Evolutionary conservation across 2,797 vertebrate species (phyloP).

Genomic region (Pangasius sanitwongsei): DNA sequence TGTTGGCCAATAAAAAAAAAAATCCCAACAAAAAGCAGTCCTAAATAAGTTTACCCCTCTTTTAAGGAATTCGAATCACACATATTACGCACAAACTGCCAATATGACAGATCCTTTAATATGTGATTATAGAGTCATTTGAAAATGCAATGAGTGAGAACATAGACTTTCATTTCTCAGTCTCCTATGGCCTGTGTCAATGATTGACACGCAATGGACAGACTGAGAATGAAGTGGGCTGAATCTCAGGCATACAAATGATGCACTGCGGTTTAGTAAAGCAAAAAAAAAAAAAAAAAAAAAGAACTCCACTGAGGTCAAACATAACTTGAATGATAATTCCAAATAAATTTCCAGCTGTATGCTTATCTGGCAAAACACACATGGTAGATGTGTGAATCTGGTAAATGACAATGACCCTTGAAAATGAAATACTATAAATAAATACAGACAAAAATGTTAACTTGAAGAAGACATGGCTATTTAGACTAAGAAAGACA

Average conservation of each 20-base stretch:
- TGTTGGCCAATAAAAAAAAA: not conserved
- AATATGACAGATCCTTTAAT: conserved; percentile 46
- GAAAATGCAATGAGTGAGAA: conserved; percentile 46
- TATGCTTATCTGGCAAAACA: conserved; percentile 5
- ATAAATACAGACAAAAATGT: not conserved
- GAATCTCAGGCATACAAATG: conserved; percentile 45
- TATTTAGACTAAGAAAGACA: not conserved
- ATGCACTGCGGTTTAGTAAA: conserved; percentile 14
- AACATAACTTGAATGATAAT: conserved; percentile 41
- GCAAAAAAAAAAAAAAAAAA: not conserved
- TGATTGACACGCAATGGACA: conserved; percentile 44
- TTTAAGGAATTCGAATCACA: conserved; percentile 36
- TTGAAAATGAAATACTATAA: not conserved
- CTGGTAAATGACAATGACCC: not conserved
- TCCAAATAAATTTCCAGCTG: conserved; percentile 13
- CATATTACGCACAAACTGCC: conserved; percentile 41
- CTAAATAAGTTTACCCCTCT: conserved; percentile 31
- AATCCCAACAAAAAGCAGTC: not conserved
- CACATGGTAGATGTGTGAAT: not conserved
- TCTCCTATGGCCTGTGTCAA: conserved; percentile 25
- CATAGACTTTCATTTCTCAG: conserved; percentile 42
- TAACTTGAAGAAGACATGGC: not conserved
- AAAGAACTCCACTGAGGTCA: conserved; percentile 25
- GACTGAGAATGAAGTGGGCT: conserved; percentile 36
- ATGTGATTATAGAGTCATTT: conserved; percentile 50